Base-by-base conservation (phyloP, 1,140 invertebrate species). In the Goniozus legneri region DNA sequence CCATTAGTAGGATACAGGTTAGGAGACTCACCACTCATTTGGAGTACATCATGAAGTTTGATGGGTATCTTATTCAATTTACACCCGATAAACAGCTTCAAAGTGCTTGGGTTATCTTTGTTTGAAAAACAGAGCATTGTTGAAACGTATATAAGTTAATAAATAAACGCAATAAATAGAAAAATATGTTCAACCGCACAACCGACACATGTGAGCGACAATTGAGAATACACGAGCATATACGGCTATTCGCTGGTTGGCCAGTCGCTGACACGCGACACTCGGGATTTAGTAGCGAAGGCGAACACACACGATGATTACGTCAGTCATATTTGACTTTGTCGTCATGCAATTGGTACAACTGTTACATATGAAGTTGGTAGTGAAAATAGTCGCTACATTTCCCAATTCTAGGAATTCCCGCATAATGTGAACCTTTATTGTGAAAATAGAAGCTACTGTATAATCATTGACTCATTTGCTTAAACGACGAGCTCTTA, bases 11-110 rank as follows among this genome's bases (percentile, higher is more conserved):
- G n/a, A n/a, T 62, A 62, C 15, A 58, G 34, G 51, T 58, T 58
- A 55, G 43, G 24, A 10, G 37, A 32, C 18, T 49, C 65, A 85
- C 83, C 80, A 71, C 76, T 78, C 47, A 80, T 69, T 41, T 79
- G 65, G 47, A 81, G n/a, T n/a, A n/a, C n/a, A n/a, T n/a, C n/a
- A n/a, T n/a, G n/a, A 56, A 77, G 65, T 55, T 78, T 72, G 31
- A 86, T 43, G 36, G 76, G 64, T 14, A 83, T 79, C 73, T 50
- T 80, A 75, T 1, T 77, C 74, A 54, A 85, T 75, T 61, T 85
- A 84, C 1, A 81, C 79, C 82, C 82, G 49, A 88, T 76, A 14
- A 87, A 56, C 45, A 88, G 55, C 62, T 90, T 88, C 44, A 89
- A 69, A 3, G 82, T 80, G 19, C 84, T 80, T 4, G 84, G 84